Percentiles rank a stretch among this genome's conserved stretches.
Evolutionary conservation across 2,888 invertebrate genomes (phyloP).

Genomic region (Acanthococcus lagerstroemiae): DNA sequence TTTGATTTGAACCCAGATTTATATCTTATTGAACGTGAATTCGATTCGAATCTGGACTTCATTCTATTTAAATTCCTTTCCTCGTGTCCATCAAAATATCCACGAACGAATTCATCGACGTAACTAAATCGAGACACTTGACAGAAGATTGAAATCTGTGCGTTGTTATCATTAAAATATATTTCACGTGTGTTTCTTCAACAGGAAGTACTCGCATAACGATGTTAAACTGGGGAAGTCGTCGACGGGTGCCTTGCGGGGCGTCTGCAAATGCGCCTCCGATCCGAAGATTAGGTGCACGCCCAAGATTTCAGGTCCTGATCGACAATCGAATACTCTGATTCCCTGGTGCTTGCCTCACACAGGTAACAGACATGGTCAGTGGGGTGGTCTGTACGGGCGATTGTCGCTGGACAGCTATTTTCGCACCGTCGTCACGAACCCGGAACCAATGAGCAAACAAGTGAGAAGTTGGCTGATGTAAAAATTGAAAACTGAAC

Average conservation of each 20-base stretch:
- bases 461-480: conserved; percentile 48
- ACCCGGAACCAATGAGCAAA: conserved; percentile 85
- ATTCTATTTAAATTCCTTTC: too few relatives aligned
- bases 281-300: conserved; percentile 56
- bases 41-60: too few relatives aligned
- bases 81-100: too few relatives aligned
- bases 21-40: too few relatives aligned
- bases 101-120: too few relatives aligned
- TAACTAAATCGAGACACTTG: too few relatives aligned
- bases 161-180: too few relatives aligned
- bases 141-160: too few relatives aligned
- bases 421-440: conserved; percentile 73
- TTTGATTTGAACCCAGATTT: too few relatives aligned
- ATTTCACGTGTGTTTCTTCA: too few relatives aligned
- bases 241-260: conserved; percentile 48
- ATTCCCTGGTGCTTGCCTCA: conserved; percentile 85
- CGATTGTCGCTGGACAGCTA: conserved; percentile 73
- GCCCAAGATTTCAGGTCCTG: too few relatives aligned
- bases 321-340: conserved; percentile 70
- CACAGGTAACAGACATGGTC: conserved; percentile 72
- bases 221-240: conserved; percentile 48
- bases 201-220: conserved; percentile 47
- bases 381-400: conserved; percentile 78
- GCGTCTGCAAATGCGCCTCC: conserved; percentile 66
- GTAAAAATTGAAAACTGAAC: not conserved